These are phyloP conservation scores for Paradoxurus hermaphroditus DNA, from an alignment of 2,113 vertebrate species.

Conservation along the genomic window DNA sequence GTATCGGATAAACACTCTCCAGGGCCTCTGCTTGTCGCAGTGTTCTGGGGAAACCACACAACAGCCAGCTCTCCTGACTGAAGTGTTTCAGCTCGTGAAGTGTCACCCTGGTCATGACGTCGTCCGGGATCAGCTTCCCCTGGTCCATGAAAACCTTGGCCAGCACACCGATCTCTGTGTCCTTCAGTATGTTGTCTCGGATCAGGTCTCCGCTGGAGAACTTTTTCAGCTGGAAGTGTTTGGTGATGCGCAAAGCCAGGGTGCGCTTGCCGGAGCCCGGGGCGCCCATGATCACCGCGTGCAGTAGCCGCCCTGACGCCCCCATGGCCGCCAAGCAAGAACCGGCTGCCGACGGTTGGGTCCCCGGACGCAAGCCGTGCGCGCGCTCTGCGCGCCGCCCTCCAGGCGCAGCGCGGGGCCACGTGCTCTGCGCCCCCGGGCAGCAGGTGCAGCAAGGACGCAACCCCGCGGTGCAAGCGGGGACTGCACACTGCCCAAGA, in stretches of 20 bases:
- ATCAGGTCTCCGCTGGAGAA: slow-evolving; percentile 89
- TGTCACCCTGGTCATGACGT: slow-evolving; percentile 87
- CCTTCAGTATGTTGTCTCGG: slow-evolving; percentile 82
- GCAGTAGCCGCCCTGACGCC: slow-evolving; percentile 66
- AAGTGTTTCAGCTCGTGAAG: slow-evolving; percentile 84
- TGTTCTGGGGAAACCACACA: slow-evolving; percentile 92
- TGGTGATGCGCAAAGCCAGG: slow-evolving; percentile 81
- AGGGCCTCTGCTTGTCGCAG: slow-evolving; percentile 87
- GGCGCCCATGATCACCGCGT: slow-evolving; percentile 86
- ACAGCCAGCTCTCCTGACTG: slow-evolving; percentile 82
- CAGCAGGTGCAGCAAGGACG: no score
- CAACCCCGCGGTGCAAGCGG: not conserved
- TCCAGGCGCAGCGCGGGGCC: rapidly evolving
- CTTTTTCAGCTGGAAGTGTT: slow-evolving; percentile 86
- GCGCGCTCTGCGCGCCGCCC: rapidly evolving
- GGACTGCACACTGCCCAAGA: not conserved
- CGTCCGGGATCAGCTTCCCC: slow-evolving; percentile 87
- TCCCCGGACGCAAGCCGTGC: rapidly evolving
- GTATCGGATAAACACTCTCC: slow-evolving; percentile 80
- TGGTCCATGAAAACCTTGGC: slow-evolving; percentile 89
- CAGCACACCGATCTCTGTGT: slow-evolving; percentile 89
- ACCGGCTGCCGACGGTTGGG: rapidly evolving
- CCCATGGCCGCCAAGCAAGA: not conserved
- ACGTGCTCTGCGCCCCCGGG: rapidly evolving
- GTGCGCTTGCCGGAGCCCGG: slow-evolving; percentile 89